phyloP scores from a whole-genome alignment of 2,888 invertebrate genomes.

The Ochropleura leucogaster region DNA sequence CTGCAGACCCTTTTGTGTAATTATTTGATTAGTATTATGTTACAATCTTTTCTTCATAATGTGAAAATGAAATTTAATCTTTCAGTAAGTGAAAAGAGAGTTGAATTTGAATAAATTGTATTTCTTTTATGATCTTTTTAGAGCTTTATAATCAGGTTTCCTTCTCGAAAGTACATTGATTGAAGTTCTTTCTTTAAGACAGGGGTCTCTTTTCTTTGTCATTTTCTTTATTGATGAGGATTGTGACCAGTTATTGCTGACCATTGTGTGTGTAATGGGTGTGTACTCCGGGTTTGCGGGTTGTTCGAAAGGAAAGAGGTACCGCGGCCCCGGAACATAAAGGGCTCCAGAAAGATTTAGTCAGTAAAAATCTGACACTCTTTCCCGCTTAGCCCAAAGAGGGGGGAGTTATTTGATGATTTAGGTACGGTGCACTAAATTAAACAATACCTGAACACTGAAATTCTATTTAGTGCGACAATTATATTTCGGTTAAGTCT shows the following conservation, averaged over 20 bases:
- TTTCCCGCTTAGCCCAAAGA: too few relatives aligned
- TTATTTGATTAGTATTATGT: slow-evolving; percentile 52
- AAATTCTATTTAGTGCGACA: slow-evolving; percentile 31
- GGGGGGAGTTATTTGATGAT: too few relatives aligned
- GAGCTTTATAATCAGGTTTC: slow-evolving; percentile 2
- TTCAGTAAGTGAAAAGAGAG: background rate
- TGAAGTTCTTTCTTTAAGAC: background rate
- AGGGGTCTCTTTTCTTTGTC: background rate
- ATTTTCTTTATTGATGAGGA: background rate
- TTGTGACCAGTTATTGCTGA: too few relatives aligned
- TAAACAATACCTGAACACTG: too few relatives aligned
- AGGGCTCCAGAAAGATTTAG: too few relatives aligned
- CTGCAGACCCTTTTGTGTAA: slow-evolving; percentile 46
- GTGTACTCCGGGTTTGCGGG: too few relatives aligned
- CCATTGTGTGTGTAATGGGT: too few relatives aligned
- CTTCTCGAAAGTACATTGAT: background rate
- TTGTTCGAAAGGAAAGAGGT: too few relatives aligned
- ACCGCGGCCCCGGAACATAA: too few relatives aligned
- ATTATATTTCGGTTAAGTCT: slow-evolving; percentile 43
- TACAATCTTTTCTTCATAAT: slow-evolving; percentile 28
- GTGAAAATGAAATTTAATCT: slow-evolving; percentile 39
- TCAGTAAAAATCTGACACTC: too few relatives aligned
- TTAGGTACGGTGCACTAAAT: too few relatives aligned
- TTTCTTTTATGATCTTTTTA: background rate
- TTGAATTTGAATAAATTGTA: slow-evolving; percentile 4